Evolutionary conservation across 2,797 vertebrate genomes (phyloP).

Genomic region (Gallinago solitaria): DNA sequence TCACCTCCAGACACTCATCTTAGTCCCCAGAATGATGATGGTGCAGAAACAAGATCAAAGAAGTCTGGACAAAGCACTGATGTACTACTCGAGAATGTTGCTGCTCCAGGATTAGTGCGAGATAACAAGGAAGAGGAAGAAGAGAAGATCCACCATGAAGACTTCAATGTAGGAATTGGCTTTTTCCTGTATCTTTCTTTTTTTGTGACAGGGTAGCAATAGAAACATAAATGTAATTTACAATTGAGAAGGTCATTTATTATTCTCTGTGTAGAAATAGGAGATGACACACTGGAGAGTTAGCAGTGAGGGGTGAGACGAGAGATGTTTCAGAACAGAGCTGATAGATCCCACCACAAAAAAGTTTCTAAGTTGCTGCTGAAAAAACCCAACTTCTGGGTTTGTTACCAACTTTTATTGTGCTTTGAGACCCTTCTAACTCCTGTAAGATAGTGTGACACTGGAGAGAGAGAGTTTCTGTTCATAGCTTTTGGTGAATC

Average conservation of each 20-base stretch:
- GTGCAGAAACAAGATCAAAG: conserved; percentile 77
- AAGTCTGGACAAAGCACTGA: conserved; percentile 79
- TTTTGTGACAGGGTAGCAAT: background rate
- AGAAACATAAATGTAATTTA: background rate
- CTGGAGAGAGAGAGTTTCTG: background rate
- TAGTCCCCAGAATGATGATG: conserved; percentile 84
- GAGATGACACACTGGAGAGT: background rate
- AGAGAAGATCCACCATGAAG: conserved; percentile 89
- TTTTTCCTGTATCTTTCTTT: background rate
- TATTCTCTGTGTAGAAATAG: background rate
- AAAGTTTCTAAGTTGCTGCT: background rate
- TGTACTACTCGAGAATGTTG: conserved; percentile 79
- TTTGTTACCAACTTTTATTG: background rate
- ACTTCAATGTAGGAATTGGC: conserved; percentile 87
- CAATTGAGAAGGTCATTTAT: background rate
- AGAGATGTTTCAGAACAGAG: background rate
- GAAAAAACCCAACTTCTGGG: background rate
- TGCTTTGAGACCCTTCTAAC: background rate
- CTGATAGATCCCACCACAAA: background rate
- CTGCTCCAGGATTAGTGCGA: conserved; percentile 74
- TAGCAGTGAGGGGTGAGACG: background rate
- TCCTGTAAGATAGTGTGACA: background rate
- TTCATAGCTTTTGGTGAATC: background rate
- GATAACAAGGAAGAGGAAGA: conserved; percentile 82
- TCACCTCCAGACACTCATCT: conserved; percentile 90